Evolutionary conservation across 2,888 invertebrate genomes (phyloP), one percentile per base, ranked within the genome.

Genomic region (Acanthosepion esculentum): DNA sequence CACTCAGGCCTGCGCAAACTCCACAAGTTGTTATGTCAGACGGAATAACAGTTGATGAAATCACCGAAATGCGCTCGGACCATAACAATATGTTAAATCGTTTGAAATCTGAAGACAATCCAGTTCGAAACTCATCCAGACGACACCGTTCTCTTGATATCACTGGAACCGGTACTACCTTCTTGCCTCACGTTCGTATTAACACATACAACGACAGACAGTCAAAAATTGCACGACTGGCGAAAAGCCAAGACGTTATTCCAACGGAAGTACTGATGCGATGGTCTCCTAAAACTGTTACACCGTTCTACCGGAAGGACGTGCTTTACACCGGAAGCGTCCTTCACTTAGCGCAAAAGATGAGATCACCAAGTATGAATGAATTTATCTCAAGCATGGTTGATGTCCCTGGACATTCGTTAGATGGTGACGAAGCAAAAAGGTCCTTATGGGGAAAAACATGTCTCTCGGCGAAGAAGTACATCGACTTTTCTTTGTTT

Each of bases 271-370:
- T 59, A 94, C 94, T 48, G 6, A 78, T n/a, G 48, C 48, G 78
- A 50, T n/a, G 78, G 26, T 48, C 78, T 20, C 41, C 48, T 29
- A 94, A 50, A 53, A 48, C 92, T 18, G 50, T 55, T 10, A 64
- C 48, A 64, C 99, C 99, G 3, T 98, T 99, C 97, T 99, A 99
- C 97, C 95, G 99, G 94, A 99, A 99, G 97, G 99, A 99, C 97
- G 99, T 99, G 97, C 99, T 99, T 98, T 99, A 99, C 97, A 99
- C 99, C 3, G 99, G 99, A 53, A 99, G 99, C 94, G 98, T 99
- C 48, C 98, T 98, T 95, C 98, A 99, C 98, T 98, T 99, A 12
- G 95, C 96, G 0, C 96, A 96, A 94, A 95, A 95, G 94, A 94
- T 91, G 53, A 95, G 94, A 23, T 95, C 96, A 23, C 95, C 95